These are phyloP conservation scores for Melipona quadrifasciata DNA, from an alignment of 1,140 invertebrate species.

Conservation along the genomic window DNA sequence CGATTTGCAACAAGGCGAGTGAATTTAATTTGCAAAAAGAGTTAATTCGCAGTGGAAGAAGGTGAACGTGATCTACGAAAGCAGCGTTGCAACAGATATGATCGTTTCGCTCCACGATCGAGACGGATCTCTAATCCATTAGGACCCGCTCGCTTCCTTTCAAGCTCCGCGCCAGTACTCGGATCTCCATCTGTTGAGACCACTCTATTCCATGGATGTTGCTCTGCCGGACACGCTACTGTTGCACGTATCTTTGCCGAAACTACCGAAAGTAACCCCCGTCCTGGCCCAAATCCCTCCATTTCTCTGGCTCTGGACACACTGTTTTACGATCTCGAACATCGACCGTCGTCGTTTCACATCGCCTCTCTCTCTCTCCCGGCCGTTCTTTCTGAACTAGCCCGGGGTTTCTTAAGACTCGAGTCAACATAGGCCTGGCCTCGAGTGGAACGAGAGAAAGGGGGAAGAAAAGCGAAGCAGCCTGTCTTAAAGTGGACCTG, in stretches of 20 bases:
- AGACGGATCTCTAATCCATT: no score
- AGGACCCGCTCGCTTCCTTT: no score
- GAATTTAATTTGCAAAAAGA: no score
- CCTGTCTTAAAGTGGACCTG: conserved; percentile 10
- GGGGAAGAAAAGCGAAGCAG: neutral
- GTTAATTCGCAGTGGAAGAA: no score
- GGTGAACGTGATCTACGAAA: no score
- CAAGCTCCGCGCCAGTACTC: neutral
- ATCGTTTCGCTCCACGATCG: no score
- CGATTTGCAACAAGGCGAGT: no score
- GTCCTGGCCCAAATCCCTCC: neutral
- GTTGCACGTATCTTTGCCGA: neutral
- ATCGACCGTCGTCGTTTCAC: neutral
- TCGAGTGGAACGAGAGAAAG: neutral
- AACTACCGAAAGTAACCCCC: neutral
- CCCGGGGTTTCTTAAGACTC: neutral
- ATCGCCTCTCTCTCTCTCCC: neutral
- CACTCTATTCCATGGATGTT: no score
- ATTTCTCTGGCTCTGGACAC: neutral
- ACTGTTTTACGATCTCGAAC: neutral
- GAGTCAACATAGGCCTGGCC: neutral
- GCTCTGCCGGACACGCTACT: neutral
- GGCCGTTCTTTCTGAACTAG: no score
- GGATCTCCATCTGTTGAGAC: no score
- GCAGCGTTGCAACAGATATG: no score